Base-by-base conservation (phyloP, 2,797 vertebrate genomes). In the Ctenochaetus hawaiiensis region DNA sequence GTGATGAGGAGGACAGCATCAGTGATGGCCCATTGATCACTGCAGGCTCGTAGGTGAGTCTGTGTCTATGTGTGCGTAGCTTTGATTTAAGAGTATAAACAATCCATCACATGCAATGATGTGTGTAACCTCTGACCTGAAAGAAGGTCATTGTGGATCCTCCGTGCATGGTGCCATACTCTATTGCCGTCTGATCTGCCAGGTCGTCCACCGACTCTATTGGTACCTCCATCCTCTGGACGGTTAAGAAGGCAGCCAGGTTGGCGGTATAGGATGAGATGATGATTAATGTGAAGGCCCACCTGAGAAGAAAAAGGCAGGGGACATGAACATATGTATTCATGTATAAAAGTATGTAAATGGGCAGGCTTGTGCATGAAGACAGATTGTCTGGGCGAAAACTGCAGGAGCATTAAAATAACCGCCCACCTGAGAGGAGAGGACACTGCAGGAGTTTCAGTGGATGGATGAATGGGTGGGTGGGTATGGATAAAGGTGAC, bases 81-180 rank as follows among this genome's bases (percentile, higher is more conserved):
- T 39, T 12, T 53, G 56, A 77, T 57, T 60, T 37, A 61, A 52
- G 43, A 67, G 59, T 6, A 59, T 53, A 68, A 80, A 83, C 47
- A 79, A 67, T 72, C 69, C 6, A 57, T 80, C 63, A 81, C 30
- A 59, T 41, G 72, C 20, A 85, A 67, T 20, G 14, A 51, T 49
- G 54, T 52, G 66, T 43, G 61, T 54, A 39, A 76, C 61, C 62
- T 76, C 90, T 88, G 84, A 99, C 98, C 96, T 98, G 97, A 89
- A 99, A 99, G 92, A 99, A 99, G 78, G 98, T 99, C 98, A 99
- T 99, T 75, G 97, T 99, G 92, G 98, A 99, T 72, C 98, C 98
- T 2, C 97, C 97, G 0, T 99, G 98, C 93, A 99, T 99, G 77
- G 97, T 99, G 92, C 98, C 98, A 0, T 99, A 99, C 91, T 97